Percentiles rank a stretch among this genome's conserved stretches.
Conservation (phyloP, 2,888 invertebrate genomes). For the Baronia brevicornis region DNA sequence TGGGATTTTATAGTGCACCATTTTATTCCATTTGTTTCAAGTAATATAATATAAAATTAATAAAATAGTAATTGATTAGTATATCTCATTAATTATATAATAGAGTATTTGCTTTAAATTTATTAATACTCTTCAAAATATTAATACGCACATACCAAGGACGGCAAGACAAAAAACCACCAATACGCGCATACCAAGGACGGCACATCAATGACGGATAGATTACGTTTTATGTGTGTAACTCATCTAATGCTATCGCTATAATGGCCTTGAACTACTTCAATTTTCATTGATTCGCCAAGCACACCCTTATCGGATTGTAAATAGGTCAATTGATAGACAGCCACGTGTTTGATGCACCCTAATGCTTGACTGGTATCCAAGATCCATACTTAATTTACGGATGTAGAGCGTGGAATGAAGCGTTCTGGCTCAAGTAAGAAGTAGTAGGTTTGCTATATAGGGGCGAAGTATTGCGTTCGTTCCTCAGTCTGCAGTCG, state of each 20-base stretch:
- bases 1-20: too few relatives aligned
- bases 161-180: too few relatives aligned
- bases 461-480: constrained; percentile 52
- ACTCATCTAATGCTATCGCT: constrained; percentile 14
- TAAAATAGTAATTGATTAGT: too few relatives aligned
- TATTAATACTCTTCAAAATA: too few relatives aligned
- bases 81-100: too few relatives aligned
- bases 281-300: constrained; percentile 31
- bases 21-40: too few relatives aligned
- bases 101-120: too few relatives aligned
- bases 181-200: not conserved
- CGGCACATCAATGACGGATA: constrained; percentile 8
- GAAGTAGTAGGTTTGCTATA: constrained; percentile 56
- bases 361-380: constrained; percentile 33
- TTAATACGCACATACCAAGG: too few relatives aligned
- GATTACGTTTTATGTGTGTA: constrained; percentile 8
- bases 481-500: constrained; percentile 44
- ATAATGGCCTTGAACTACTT: constrained; percentile 39
- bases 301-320: constrained; percentile 35
- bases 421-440: constrained; percentile 61
- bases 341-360: constrained; percentile 26
- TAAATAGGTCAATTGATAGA: constrained; percentile 43
- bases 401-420: constrained; percentile 70
- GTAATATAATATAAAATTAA: too few relatives aligned
- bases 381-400: constrained; percentile 56